Conservation (phyloP, 2,113 vertebrate species). For the Pampusana beccarii region DNA sequence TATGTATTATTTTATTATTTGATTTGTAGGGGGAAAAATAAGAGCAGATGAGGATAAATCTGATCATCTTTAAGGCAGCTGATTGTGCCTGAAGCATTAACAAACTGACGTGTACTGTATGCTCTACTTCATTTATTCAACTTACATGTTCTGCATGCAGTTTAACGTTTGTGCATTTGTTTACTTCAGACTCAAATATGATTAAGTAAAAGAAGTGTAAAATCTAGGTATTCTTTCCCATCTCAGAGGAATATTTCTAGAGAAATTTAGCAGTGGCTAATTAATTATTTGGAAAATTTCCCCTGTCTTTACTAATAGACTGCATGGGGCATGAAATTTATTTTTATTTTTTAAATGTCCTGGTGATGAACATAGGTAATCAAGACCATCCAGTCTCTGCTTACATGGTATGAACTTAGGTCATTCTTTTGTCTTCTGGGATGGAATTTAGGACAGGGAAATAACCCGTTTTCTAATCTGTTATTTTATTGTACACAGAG, state of each 20-base stretch:
- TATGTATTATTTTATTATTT: not conserved
- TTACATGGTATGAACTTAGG: not conserved
- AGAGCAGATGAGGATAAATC: slow-evolving; percentile 22
- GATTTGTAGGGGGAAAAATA: not conserved
- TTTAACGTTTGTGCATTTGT: not conserved
- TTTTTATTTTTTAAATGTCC: not conserved
- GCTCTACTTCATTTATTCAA: slow-evolving; percentile 10
- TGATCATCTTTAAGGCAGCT: not conserved
- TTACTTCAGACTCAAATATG: not conserved
- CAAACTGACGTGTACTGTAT: not conserved
- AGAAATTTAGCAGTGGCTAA: not conserved
- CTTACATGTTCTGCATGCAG: not conserved
- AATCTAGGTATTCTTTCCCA: not conserved
- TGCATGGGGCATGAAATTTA: not conserved
- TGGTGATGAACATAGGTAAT: not conserved
- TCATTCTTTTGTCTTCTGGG: not conserved
- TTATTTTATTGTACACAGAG: not conserved
- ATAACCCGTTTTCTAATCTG: not conserved
- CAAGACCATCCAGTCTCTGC: not conserved
- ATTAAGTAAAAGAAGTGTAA: slow-evolving; percentile 2
- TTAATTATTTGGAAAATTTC: not conserved
- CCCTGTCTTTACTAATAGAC: not conserved
- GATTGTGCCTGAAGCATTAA: not conserved
- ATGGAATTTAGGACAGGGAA: not conserved
- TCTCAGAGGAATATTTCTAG: not conserved